Evolutionary conservation across 2,113 vertebrate genomes (phyloP).

Genomic region (Hystrix cristata): DNA sequence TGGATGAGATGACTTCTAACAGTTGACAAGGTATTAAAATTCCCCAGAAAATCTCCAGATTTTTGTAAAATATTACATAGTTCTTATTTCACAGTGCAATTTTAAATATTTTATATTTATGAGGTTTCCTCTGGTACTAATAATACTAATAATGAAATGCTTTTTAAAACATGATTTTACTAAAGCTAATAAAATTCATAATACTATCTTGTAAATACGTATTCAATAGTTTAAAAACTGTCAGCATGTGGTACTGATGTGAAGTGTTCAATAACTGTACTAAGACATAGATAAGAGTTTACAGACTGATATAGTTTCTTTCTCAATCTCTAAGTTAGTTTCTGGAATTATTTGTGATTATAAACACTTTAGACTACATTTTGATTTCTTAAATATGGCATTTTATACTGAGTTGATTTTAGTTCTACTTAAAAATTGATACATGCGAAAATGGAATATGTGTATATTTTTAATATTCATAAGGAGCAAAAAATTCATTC

Average conservation of each 20-base stretch:
- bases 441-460: neutral
- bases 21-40: neutral
- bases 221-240: neutral
- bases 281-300: slow-evolving; percentile 28
- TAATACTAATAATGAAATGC: neutral
- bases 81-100: neutral
- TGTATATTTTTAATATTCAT: neutral
- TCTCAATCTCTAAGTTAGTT: neutral
- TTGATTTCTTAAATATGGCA: slow-evolving; percentile 43
- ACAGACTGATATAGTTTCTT: slow-evolving; percentile 1
- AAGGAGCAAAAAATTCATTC: neutral
- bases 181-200: slow-evolving; percentile 8
- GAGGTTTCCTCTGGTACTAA: neutral
- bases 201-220: neutral
- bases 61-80: neutral
- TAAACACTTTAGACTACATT: slow-evolving; percentile 16
- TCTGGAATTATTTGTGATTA: slow-evolving; percentile 1
- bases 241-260: slow-evolving; percentile 1
- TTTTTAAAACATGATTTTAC: neutral
- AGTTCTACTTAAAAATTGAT: slow-evolving; percentile 37
- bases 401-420: slow-evolving; percentile 41
- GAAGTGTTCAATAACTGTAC: neutral
- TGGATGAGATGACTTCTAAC: neutral
- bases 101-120: neutral
- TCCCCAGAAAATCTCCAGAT: neutral